Base-by-base conservation (phyloP, 2,113 vertebrate species). In the Parus major region DNA sequence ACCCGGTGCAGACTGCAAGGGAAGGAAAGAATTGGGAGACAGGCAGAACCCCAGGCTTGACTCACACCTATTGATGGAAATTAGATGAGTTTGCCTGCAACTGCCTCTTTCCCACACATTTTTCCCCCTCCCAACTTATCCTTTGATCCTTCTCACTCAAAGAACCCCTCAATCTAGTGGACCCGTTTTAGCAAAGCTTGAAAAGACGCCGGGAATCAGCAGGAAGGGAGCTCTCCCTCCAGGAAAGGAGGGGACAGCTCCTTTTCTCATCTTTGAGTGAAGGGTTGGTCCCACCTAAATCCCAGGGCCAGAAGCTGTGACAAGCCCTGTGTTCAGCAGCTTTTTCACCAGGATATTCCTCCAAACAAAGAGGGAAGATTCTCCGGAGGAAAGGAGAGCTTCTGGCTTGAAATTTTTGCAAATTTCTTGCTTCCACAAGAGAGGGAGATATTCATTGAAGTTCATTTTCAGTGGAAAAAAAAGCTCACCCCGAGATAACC, bases 371-470 rank as follows among this genome's bases (percentile, higher is more conserved):
- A 14, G 13, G 28, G 11, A 47, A 78, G 50, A 70, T 41, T 21
- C 36, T 57, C 41, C 0, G 0, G 0, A 60, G 10, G 0, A 11
- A 69, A 4, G 20, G 79, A 23, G 14, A 64, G 22, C 5, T 86
- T 31, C 46, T 28, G 29, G 36, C 41, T 53, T 15, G 1, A 83
- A 65, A 25, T 28, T 44, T 49, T 36, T 11, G 44, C 17, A 5
- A 56, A 89, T 53, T 35, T 47, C 12, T 52, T 24, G 11, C 21
- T 78, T 55, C 39, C 33, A 50, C 23, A 22, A 35, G 52, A 86
- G 15, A 57, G 4, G 10, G 9, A 82, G 11, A 24, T 35, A 19
- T 2, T 70, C 19, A 49, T 6, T 73, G 10, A 42, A 82, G 44
- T 79, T 78, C 33, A 21, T 75, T 82, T 64, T 16, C 76, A 60